Evolutionary conservation across 2,797 vertebrate species (phyloP).

Genomic region (Lepus oiostolus): DNA sequence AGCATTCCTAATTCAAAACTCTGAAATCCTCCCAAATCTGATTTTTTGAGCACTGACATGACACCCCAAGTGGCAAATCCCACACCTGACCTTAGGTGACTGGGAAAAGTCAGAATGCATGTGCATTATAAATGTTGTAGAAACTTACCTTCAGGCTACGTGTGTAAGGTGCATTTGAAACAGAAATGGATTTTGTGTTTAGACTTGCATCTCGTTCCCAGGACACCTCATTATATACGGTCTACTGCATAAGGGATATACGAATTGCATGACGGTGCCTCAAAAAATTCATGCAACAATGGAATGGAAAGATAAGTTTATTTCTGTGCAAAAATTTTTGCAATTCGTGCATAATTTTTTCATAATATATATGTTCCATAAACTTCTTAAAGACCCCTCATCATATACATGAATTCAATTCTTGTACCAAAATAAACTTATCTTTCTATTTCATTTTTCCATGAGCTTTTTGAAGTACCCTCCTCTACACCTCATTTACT

Average conservation of each 20-base stretch:
- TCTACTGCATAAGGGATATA: too few species aligned
- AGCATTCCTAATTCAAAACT: background rate
- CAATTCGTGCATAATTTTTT: too few species aligned
- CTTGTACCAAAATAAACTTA: too few species aligned
- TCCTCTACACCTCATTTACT: background rate
- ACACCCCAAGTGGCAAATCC: background rate
- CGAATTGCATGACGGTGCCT: too few species aligned
- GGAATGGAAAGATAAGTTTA: too few species aligned
- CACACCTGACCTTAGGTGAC: background rate
- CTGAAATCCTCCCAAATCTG: background rate
- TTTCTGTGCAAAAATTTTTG: too few species aligned
- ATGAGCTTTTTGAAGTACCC: too few species aligned
- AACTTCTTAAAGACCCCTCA: too few species aligned
- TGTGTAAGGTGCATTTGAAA: background rate
- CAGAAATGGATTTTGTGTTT: background rate
- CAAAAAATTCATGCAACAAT: too few species aligned
- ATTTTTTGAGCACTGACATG: background rate
- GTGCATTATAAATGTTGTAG: background rate
- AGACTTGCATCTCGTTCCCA: background rate
- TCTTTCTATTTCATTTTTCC: too few species aligned
- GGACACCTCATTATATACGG: background rate
- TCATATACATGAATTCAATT: too few species aligned
- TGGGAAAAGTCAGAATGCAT: background rate
- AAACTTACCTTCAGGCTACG: background rate
- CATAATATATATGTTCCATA: too few species aligned